Evolutionary conservation across 2,113 vertebrate species (phyloP).

Genomic region (Dipodomys ordii): DNA sequence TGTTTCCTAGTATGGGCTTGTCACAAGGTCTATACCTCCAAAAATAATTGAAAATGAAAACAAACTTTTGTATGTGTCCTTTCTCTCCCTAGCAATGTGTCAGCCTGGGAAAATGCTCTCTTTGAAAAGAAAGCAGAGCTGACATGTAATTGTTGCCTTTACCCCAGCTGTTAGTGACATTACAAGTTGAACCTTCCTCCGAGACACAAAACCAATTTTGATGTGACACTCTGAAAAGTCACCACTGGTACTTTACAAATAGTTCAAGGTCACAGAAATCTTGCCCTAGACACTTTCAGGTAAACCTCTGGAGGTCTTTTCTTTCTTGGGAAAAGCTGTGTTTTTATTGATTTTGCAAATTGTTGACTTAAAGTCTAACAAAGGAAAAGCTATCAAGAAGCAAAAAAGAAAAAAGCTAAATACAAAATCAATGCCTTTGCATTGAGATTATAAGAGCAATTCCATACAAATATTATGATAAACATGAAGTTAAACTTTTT

Average conservation of each 20-base stretch:
- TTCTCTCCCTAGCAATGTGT: constrained; percentile 74
- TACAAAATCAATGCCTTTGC: constrained; percentile 59
- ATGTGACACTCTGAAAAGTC: constrained; percentile 85
- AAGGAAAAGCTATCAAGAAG: constrained; percentile 65
- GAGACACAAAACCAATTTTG: constrained; percentile 88
- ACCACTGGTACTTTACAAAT: constrained; percentile 83
- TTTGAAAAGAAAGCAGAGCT: constrained; percentile 82
- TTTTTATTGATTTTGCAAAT: constrained; percentile 85
- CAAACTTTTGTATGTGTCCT: constrained; percentile 69
- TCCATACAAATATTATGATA: not conserved
- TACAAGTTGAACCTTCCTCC: constrained; percentile 83
- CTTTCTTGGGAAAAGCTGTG: constrained; percentile 76
- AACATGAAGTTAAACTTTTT: constrained; percentile 28
- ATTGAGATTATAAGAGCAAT: constrained; percentile 16
- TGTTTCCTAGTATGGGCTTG: constrained; percentile 78
- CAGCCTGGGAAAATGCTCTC: constrained; percentile 81
- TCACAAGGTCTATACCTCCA: constrained; percentile 68
- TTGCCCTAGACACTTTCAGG: constrained; percentile 71
- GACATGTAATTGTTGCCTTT: constrained; percentile 86
- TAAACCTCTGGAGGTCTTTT: constrained; percentile 77
- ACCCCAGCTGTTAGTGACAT: constrained; percentile 85
- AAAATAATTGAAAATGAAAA: constrained; percentile 85
- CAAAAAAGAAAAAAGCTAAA: not conserved
- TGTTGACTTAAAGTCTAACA: constrained; percentile 73
- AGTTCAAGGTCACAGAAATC: constrained; percentile 84